These are phyloP conservation scores for Drosophila sechellia DNA, from an alignment of 1,140 invertebrate species.

Conservation along the genomic window DNA sequence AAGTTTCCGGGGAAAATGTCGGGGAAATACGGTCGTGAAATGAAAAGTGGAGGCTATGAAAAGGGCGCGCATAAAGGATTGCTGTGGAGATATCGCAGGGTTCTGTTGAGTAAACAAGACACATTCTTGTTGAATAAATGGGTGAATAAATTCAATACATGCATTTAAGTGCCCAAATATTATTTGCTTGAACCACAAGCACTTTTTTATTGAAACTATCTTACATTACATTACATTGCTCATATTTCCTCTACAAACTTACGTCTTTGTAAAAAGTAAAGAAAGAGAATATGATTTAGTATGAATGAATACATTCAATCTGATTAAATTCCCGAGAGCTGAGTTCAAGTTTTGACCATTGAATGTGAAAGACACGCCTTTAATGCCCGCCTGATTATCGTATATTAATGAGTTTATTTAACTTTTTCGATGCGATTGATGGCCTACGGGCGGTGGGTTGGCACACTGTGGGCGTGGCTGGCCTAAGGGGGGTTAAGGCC, in stretches of 20 bases:
- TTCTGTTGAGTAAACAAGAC: constrained; percentile 11
- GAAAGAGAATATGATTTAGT: too few species aligned
- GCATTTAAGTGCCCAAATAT: too few species aligned
- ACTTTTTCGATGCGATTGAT: constrained; percentile 60
- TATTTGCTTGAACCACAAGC: background rate
- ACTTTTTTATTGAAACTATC: too few species aligned
- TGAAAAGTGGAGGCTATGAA: constrained; percentile 18
- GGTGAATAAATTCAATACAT: too few species aligned
- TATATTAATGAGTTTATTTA: constrained; percentile 74
- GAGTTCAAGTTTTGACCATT: constrained; percentile 1
- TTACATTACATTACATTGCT: too few species aligned
- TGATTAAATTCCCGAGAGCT: background rate
- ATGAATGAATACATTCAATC: too few species aligned
- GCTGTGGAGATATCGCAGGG: background rate
- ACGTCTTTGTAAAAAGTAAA: too few species aligned
- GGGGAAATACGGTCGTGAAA: background rate
- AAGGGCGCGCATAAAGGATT: background rate
- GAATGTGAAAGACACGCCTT: constrained; percentile 14
- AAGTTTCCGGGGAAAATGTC: background rate
- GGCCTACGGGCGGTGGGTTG: constrained; percentile 8
- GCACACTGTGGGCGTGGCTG: constrained; percentile 9
- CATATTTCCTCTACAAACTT: too few species aligned
- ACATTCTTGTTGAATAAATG: background rate
- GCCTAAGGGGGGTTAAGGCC: constrained; percentile 1
- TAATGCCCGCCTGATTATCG: constrained; percentile 52